Conservation (phyloP, 1,140 invertebrate genomes). For the Drosophila tsacasi region DNA sequence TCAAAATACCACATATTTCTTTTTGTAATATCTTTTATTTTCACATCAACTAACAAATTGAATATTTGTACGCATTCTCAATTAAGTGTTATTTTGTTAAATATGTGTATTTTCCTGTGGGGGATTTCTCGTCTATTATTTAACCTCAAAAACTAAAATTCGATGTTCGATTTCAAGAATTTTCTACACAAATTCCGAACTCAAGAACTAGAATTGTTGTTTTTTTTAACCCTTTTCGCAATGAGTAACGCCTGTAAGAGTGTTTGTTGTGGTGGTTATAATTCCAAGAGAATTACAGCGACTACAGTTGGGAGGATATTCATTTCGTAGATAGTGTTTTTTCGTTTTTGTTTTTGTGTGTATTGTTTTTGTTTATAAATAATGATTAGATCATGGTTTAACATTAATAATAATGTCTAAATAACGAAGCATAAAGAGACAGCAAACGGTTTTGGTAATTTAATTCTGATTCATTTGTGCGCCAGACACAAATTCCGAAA, state of each 20-base stretch:
- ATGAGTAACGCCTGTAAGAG: conserved; percentile 10
- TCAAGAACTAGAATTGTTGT: conserved; percentile 26
- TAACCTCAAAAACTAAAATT: conserved; percentile 12
- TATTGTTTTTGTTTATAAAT: conserved; percentile 62
- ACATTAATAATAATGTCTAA: conserved; percentile 73
- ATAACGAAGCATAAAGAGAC: conserved; percentile 70
- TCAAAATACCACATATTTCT: conserved; percentile 4
- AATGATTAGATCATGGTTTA: conserved; percentile 67
- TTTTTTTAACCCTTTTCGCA: conserved; percentile 19
- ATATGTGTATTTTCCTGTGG: conserved; percentile 25
- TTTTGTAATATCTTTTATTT: conserved; percentile 45
- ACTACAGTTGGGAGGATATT: conserved; percentile 50
- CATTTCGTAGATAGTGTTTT: conserved; percentile 33
- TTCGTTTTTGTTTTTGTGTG: conserved; percentile 21
- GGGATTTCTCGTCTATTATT: conserved; percentile 9
- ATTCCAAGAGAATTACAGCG: conserved; percentile 38
- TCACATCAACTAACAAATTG: conserved; percentile 67
- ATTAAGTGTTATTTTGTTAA: conserved; percentile 27
- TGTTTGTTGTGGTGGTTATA: conserved; percentile 29
- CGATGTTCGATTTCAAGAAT: conserved; percentile 33
- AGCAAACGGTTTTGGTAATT: conserved; percentile 59
- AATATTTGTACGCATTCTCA: conserved; percentile 45
- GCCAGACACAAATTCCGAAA: conserved; percentile 67
- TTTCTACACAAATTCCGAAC: conserved; percentile 32
- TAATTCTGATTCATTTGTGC: conserved; percentile 58